These are phyloP conservation scores for Cheilosia vulpina DNA, from an alignment of 2,888 invertebrate genomes.

Conservation along the genomic window DNA sequence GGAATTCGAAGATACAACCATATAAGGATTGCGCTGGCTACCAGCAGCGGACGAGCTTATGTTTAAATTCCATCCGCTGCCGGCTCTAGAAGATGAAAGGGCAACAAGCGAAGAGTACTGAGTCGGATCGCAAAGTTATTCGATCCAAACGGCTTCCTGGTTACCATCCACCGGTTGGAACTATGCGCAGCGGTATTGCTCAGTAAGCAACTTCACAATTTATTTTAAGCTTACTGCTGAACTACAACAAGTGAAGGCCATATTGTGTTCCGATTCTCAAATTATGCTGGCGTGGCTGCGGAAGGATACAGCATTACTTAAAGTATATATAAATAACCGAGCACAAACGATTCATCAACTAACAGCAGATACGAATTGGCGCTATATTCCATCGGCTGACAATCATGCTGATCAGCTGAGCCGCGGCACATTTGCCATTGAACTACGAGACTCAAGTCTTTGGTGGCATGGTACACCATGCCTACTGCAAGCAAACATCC, in stretches of 20 bases:
- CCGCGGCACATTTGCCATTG: neutral
- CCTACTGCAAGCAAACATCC: neutral
- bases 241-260: neutral
- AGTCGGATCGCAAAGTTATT: conserved; percentile 27
- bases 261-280: conserved; percentile 4
- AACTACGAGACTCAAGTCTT: neutral
- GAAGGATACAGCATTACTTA: neutral
- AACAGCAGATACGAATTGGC: neutral
- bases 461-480: conserved; percentile 19
- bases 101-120: no score
- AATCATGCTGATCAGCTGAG: neutral
- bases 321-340: neutral
- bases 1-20: no score
- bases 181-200: conserved; percentile 5
- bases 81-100: no score
- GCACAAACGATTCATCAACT: neutral
- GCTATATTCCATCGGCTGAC: neutral
- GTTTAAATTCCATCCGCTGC: no score
- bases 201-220: neutral
- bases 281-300: neutral
- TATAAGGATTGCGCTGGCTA: no score
- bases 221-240: no score
- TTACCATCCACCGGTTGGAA: conserved; percentile 1
- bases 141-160: conserved; percentile 29
- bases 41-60: no score